These are phyloP conservation scores for Misgurnus mizolepis DNA, from an alignment of 2,113 vertebrate genomes.

Conservation along the genomic window DNA sequence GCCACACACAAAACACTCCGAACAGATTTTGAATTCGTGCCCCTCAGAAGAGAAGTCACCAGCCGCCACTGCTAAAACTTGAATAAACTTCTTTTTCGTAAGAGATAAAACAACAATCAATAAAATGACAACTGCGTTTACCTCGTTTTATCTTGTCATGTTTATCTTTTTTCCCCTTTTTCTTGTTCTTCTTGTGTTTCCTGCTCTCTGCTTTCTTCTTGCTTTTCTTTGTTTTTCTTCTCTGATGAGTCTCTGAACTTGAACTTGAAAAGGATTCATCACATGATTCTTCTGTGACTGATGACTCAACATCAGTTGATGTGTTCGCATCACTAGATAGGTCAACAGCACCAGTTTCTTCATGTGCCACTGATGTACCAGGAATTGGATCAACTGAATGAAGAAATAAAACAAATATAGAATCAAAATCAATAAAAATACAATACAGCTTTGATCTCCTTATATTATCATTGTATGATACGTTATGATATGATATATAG, in stretches of 20 bases:
- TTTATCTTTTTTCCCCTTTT: not conserved
- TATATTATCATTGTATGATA: too few species aligned
- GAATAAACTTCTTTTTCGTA: too few species aligned
- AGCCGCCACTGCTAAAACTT: too few species aligned
- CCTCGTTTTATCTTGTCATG: conserved; percentile 5
- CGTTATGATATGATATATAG: too few species aligned
- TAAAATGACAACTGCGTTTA: not conserved
- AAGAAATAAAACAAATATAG: not conserved
- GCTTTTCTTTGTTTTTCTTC: not conserved
- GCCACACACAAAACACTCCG: too few species aligned
- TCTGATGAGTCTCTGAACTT: not conserved
- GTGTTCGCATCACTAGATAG: not conserved
- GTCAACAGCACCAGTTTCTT: not conserved
- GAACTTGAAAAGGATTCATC: conserved; percentile 9
- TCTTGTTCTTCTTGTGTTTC: not conserved
- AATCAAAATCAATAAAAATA: not conserved
- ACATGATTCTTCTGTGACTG: not conserved
- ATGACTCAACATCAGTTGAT: not conserved
- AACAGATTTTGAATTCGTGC: too few species aligned
- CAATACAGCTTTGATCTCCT: not conserved
- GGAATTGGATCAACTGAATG: not conserved
- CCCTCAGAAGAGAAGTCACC: too few species aligned
- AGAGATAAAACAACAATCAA: too few species aligned
- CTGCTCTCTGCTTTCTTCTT: not conserved
- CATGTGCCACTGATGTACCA: not conserved